phyloP scores from a whole-genome alignment of 2,113 vertebrate genomes.

The Mesoclemmys tuberculata region DNA sequence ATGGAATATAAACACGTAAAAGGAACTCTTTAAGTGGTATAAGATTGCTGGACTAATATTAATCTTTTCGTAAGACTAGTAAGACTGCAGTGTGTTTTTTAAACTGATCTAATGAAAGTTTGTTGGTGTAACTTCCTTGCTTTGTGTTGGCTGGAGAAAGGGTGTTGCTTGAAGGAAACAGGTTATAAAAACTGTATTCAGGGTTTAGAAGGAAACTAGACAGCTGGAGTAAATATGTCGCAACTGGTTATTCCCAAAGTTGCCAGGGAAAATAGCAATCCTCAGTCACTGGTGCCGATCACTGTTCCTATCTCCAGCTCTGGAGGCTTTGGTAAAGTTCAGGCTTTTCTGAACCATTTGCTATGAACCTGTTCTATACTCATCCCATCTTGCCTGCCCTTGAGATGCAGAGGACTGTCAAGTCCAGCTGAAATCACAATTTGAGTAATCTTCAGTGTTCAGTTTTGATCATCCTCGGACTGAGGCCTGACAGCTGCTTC shows the following conservation, averaged over 20 bases:
- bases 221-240: constrained; percentile 44
- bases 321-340: neutral
- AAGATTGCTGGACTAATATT: constrained; percentile 43
- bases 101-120: constrained; percentile 20
- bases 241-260: constrained; percentile 53
- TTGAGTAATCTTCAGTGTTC: neutral
- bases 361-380: neutral
- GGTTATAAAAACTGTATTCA: constrained; percentile 60
- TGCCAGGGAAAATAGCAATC: constrained; percentile 2
- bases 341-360: neutral
- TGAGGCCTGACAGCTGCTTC: neutral
- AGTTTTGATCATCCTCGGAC: neutral
- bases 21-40: neutral
- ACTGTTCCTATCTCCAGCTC: constrained; percentile 3
- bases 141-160: constrained; percentile 51
- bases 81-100: neutral
- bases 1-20: neutral
- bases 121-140: constrained; percentile 56
- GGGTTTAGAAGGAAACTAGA: constrained; percentile 41
- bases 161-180: constrained; percentile 63
- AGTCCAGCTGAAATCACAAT: neutral
- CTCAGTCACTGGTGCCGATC: neutral
- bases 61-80: neutral
- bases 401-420: constrained; percentile 14
- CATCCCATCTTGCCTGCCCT: neutral